phyloP scores from a whole-genome alignment of 2,113 vertebrate species.

The Onychorhynchus coronatus region DNA sequence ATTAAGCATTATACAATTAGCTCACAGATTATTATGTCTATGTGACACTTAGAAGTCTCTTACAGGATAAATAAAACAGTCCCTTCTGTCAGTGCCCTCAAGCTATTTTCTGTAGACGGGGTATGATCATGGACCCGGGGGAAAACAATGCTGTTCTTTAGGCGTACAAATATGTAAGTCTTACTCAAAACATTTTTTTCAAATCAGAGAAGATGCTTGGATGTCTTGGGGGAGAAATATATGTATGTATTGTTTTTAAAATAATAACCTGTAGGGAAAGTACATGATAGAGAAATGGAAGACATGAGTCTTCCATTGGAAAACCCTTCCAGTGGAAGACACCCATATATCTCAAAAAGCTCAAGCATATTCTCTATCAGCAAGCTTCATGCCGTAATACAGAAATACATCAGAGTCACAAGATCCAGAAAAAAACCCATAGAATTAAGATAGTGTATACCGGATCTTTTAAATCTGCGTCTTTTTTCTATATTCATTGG shows the following conservation, averaged over 20 bases:
- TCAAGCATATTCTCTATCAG: not conserved
- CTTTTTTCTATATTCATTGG: not conserved
- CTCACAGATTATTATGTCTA: not conserved
- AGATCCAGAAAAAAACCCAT: not conserved
- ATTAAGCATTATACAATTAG: slow-evolving; percentile 14
- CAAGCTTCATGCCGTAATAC: fast-evolving
- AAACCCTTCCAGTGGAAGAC: too few relatives aligned
- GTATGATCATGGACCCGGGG: not conserved
- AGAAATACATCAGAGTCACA: not conserved
- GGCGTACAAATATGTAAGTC: not conserved
- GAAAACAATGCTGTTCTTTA: not conserved
- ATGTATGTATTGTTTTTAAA: not conserved
- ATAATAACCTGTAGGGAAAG: not conserved
- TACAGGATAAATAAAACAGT: not conserved
- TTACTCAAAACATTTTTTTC: not conserved
- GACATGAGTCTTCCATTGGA: not conserved
- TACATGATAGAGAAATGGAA: not conserved
- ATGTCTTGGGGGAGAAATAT: not conserved
- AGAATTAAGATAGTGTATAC: not conserved
- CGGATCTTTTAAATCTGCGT: not conserved
- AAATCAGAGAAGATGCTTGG: not conserved
- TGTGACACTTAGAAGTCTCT: not conserved
- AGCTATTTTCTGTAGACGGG: not conserved
- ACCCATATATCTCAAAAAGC: not conserved
- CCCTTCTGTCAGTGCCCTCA: not conserved